Base-by-base conservation (phyloP, 2,797 vertebrate species). In the Vespertilio murinus region DNA sequence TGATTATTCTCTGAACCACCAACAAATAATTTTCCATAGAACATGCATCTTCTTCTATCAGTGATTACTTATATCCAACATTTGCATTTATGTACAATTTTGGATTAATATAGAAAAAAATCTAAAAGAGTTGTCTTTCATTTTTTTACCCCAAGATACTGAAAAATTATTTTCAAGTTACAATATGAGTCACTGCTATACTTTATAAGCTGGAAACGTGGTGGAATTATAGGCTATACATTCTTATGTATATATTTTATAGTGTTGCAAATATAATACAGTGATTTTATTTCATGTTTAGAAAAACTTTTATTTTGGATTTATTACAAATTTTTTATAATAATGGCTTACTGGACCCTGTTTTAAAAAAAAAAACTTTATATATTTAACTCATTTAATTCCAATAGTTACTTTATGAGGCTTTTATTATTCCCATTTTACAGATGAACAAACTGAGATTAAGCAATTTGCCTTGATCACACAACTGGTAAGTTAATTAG, bases 1-100 rank as follows among this genome's bases (percentile, higher is more conserved):
- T 70, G 65, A 65, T 84, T 78, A 52, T 70, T 94, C 95, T 69
- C 90, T 90, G 2, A 87, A 94, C 64, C 7, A 30, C 35, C 84
- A 95, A 54, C 3, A 16, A 73, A 59, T 9, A 23, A 78, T 12
- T 1, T 65, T 56, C 7, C 10, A 56, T 0, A 47, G 81, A 95
- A 49, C 0, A 86, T 54, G 40, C 0, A 17, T 22, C 1, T 7
- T 91, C 49, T 94, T 94, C 5, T 5, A 69, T 77, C 13, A 84
- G 6, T 54, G 10, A 12, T 52, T 54, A 74, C 25, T 74, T 42
- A 18, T 6, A 82, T 40, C 80, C 22, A 82, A 38, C 12, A 73
- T 61, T 33, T 52, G 25, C 14, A 52, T 67, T 93, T 90, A 56
- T 59, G 22, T 40, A 73, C 11, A 88, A n/a, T 59, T 88, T 82